Evolutionary conservation across 2,797 vertebrate species (phyloP).

Genomic region (Micrastur ruficollis): DNA sequence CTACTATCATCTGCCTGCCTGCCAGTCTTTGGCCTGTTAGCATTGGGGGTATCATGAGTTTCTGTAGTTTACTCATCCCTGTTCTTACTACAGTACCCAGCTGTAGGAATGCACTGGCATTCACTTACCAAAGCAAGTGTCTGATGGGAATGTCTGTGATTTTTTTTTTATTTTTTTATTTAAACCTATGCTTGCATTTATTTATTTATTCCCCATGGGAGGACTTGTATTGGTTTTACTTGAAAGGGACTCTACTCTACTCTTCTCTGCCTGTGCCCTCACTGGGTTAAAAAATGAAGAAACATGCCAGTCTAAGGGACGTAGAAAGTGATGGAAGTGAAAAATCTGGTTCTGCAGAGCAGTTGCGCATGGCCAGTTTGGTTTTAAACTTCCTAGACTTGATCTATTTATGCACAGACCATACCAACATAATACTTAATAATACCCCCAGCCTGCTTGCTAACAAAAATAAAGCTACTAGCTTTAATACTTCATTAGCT

Average conservation of each 20-base stretch:
- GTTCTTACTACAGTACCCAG: rapidly evolving
- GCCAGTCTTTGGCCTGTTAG: background rate
- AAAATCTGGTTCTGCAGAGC: background rate
- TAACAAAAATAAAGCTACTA: background rate
- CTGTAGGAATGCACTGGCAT: background rate
- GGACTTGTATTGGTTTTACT: background rate
- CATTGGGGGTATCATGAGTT: rapidly evolving
- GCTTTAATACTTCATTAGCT: background rate
- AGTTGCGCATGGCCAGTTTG: background rate
- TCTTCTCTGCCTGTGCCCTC: background rate
- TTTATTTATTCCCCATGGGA: background rate
- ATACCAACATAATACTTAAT: background rate
- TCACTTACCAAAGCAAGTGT: background rate
- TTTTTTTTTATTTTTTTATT: background rate
- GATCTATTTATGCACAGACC: background rate
- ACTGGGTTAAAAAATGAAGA: background rate
- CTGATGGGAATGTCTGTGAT: background rate
- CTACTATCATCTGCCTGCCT: background rate
- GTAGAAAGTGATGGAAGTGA: background rate
- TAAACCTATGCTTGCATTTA: background rate
- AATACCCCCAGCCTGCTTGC: background rate
- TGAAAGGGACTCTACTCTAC: background rate
- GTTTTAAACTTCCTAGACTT: background rate
- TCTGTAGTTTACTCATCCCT: background rate
- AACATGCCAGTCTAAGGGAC: background rate